Evolutionary conservation across 2,797 vertebrate genomes (phyloP), one percentile per base, ranked within the genome.

Genomic region (Microcaecilia unicolor): DNA sequence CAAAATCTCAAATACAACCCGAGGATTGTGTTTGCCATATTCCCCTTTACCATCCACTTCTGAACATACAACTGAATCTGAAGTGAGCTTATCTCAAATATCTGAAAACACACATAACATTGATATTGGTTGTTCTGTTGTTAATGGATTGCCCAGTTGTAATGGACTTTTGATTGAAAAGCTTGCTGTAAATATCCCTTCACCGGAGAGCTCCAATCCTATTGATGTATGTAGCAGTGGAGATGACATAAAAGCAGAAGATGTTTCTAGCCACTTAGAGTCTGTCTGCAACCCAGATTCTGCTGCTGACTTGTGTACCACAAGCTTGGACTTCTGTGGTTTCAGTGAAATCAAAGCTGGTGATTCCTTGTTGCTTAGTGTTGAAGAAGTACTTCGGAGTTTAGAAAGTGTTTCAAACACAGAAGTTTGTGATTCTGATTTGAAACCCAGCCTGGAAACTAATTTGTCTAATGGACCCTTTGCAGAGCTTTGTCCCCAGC

Each of bases 331-430:
- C 64, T 85, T 90, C 52, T 89, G 86, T 34, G 59, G 78, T 34
- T 94, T 94, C 16, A 85, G 81, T 2, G 93, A 97, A 10, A 83
- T 94, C 20, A 97, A 92, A 60, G 89, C 89, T 2, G 74, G 82
- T 1, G 93, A 90, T 14, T 82, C 91, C 4, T 70, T 99, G 5
- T 71, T 99, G 56, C 72, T 99, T 30, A 99, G 92, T 2, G 92
- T 97, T 0, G 96, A 98, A 81, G 93, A 98, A 63, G 96, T 99
- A 43, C 88, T 98, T 32, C 85, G 90, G 64, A 96, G 89, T 70
- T 80, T 99, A 44, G 94, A 98, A 66, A 90, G 90, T 0, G 91
- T 90, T 66, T 83, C 74, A 22, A 81, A 58, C n/a, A 52, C 77
- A 13, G 80, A 86, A 50, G 87, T 90, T 60, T 83, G 83, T 44